Evolutionary conservation across 2,888 invertebrate species (phyloP).

Genomic region (Cynaeus angustus): DNA sequence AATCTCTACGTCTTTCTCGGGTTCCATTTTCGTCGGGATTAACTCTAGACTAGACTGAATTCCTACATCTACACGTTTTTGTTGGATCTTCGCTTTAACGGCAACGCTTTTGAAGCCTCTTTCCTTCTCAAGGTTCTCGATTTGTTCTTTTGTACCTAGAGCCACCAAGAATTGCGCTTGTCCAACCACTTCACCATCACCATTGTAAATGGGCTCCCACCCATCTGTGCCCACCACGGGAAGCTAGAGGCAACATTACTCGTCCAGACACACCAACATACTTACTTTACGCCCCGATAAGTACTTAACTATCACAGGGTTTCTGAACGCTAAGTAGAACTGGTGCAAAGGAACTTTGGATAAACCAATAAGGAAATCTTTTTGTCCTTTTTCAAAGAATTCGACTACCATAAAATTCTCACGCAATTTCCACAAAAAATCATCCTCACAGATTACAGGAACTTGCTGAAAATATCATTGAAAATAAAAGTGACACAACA

Average conservation of each 20-base stretch:
- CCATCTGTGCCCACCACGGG: slow-evolving; percentile 77
- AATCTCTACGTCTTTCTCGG: slow-evolving; percentile 54
- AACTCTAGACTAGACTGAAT: slow-evolving; percentile 54
- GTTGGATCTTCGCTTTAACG: slow-evolving; percentile 57
- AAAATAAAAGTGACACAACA: too few species aligned
- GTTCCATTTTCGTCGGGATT: slow-evolving; percentile 36
- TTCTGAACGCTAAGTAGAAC: slow-evolving; percentile 76
- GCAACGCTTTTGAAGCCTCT: slow-evolving; percentile 67
- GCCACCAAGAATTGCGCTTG: slow-evolving; percentile 76
- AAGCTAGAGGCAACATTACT: slow-evolving; percentile 67
- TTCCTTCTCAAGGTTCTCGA: slow-evolving; percentile 72
- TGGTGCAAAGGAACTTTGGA: slow-evolving; percentile 76
- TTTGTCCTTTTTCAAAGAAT: slow-evolving; percentile 71
- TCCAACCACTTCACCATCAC: slow-evolving; percentile 71
- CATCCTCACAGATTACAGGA: slow-evolving; percentile 74
- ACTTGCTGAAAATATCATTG: slow-evolving; percentile 69
- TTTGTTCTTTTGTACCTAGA: slow-evolving; percentile 77
- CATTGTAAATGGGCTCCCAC: slow-evolving; percentile 74
- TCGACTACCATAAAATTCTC: slow-evolving; percentile 75
- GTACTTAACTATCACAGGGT: slow-evolving; percentile 74
- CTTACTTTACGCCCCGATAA: slow-evolving; percentile 74
- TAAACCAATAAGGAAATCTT: slow-evolving; percentile 72
- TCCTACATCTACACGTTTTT: slow-evolving; percentile 50
- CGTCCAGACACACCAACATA: slow-evolving; percentile 37
- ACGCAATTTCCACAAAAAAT: slow-evolving; percentile 74